A percentile compares a stretch with the other conserved stretches of the same genome.
These are phyloP conservation scores for Lithophane semibrunnea DNA, from an alignment of 2,888 invertebrate genomes.

Conservation along the genomic window DNA sequence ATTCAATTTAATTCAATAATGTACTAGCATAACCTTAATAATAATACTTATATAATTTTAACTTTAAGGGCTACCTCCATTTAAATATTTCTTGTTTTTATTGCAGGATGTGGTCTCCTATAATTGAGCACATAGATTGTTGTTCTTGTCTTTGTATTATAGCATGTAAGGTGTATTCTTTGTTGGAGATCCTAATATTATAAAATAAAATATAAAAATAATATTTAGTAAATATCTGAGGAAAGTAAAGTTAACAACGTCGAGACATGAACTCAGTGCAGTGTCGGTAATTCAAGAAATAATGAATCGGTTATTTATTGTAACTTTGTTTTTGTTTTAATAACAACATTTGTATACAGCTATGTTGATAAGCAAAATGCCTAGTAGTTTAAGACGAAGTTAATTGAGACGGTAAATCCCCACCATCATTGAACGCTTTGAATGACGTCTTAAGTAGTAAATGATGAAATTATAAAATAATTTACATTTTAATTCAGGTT, in stretches of 20 bases:
- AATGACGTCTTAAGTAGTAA: conserved; percentile 8
- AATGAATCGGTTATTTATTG: neutral
- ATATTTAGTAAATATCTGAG: neutral
- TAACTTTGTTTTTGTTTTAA: neutral
- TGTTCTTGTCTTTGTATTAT: too few relatives aligned
- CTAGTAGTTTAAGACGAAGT: neutral
- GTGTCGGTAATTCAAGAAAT: neutral
- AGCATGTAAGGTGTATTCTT: too few relatives aligned
- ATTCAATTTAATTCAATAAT: too few relatives aligned
- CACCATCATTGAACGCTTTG: neutral
- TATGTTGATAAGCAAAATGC: neutral
- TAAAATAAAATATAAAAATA: too few relatives aligned
- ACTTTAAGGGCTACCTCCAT: too few relatives aligned
- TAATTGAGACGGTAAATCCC: conserved; percentile 28
- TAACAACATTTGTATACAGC: neutral
- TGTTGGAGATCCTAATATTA: too few relatives aligned
- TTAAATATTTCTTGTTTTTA: too few relatives aligned
- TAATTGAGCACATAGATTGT: too few relatives aligned
- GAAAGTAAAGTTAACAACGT: neutral
- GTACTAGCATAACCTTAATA: too few relatives aligned
- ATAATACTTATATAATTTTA: too few relatives aligned
- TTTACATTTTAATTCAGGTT: conserved; percentile 16
- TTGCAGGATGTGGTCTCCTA: too few relatives aligned
- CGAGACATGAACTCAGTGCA: neutral
- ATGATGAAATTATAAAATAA: conserved; percentile 10